Percentiles rank a stretch among this genome's conserved stretches.
phyloP scores from a whole-genome alignment of 1,140 invertebrate species.

The Phocides pigmalion region DNA sequence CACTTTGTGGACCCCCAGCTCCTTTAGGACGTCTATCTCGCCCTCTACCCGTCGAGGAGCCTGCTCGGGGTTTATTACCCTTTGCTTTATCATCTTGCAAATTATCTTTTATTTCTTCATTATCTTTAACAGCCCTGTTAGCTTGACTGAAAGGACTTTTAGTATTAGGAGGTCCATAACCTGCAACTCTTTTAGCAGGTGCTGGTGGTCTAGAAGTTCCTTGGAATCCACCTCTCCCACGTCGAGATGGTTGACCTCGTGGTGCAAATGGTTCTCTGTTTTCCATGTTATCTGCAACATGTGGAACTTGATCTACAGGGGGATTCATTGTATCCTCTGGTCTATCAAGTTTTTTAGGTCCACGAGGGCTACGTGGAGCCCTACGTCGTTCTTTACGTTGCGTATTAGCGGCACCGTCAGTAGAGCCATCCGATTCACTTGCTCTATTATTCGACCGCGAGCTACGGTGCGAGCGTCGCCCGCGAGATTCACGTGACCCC shows the following conservation, averaged over 20 bases:
- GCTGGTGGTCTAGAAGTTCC: constrained; percentile 79
- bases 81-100: constrained; percentile 73
- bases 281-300: constrained; percentile 58
- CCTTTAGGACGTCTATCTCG: constrained; percentile 85
- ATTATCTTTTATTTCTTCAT: constrained; percentile 75
- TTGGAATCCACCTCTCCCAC: constrained; percentile 88
- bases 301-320: constrained; percentile 44
- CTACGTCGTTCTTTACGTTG: constrained; percentile 74
- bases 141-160: constrained; percentile 89
- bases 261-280: constrained; percentile 88
- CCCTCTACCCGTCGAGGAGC: constrained; percentile 87
- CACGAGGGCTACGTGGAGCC: constrained; percentile 68
- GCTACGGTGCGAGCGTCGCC: constrained; percentile 70
- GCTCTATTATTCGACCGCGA: constrained; percentile 79
- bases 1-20: constrained; percentile 82
- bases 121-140: constrained; percentile 82
- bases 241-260: constrained; percentile 91
- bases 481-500: constrained; percentile 71
- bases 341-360: constrained; percentile 65
- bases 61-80: constrained; percentile 87
- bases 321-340: constrained; percentile 56
- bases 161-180: constrained; percentile 90
- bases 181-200: constrained; percentile 86
- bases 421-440: constrained; percentile 75
- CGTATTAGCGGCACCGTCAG: constrained; percentile 64